A percentile compares a stretch with the other conserved stretches of the same genome.
phyloP scores from a whole-genome alignment of 2,797 vertebrate genomes.

The Dipus sagitta region DNA sequence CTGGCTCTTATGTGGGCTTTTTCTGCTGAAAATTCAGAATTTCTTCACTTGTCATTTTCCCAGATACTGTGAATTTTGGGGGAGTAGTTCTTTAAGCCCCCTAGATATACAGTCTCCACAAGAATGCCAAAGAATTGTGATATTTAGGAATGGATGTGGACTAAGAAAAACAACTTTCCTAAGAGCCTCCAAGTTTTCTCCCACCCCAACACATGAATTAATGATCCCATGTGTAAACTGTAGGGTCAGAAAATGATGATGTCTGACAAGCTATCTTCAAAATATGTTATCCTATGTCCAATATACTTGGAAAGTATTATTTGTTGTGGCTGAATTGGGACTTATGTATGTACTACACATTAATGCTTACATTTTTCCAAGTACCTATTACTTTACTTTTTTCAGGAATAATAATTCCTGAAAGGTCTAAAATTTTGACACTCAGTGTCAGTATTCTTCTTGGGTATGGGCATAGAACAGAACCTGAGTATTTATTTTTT shows the following conservation, averaged over 20 bases:
- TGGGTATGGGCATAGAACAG: neutral
- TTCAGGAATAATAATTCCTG: constrained; percentile 21
- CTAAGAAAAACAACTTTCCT: constrained; percentile 79
- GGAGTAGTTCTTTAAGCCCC: constrained; percentile 79
- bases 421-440: neutral
- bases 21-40: neutral
- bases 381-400: constrained; percentile 42
- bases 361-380: constrained; percentile 77
- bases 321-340: constrained; percentile 78
- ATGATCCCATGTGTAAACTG: constrained; percentile 78
- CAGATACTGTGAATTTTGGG: constrained; percentile 74
- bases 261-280: constrained; percentile 73
- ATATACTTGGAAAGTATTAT: constrained; percentile 75
- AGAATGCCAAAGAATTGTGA: constrained; percentile 79
- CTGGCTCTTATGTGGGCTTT: neutral
- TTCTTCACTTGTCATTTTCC: constrained; percentile 62
- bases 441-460: neutral
- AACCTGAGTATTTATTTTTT: neutral
- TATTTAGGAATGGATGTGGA: constrained; percentile 78
- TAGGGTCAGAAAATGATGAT: constrained; percentile 69
- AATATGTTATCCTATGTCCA: constrained; percentile 83
- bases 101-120: constrained; percentile 76
- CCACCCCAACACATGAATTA: constrained; percentile 80
- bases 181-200: constrained; percentile 80
- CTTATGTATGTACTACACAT: constrained; percentile 51